Evolutionary conservation across 2,888 invertebrate genomes (phyloP).

Genomic region (Capitulum mitella): DNA sequence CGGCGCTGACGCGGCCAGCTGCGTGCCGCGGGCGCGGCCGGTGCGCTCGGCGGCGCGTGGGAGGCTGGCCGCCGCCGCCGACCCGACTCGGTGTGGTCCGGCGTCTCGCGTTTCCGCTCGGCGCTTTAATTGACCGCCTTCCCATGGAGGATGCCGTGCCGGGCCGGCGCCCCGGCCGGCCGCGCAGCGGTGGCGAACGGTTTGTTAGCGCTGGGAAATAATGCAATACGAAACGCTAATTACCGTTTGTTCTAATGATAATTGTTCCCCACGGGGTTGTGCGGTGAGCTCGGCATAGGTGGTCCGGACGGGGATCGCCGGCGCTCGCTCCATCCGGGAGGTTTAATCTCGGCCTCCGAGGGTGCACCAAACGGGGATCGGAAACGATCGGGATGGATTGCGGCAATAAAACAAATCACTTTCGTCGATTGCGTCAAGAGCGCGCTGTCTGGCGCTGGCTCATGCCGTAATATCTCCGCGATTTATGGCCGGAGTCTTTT

Average conservation of each 20-base stretch:
- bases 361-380: background rate
- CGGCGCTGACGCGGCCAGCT: background rate
- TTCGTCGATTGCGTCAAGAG: background rate
- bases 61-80: background rate
- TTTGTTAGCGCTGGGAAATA: background rate
- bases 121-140: conserved; percentile 8
- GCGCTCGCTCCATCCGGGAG: background rate
- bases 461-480: background rate
- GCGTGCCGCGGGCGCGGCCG: background rate
- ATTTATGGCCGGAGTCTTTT: background rate
- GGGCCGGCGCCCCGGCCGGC: background rate
- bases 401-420: background rate
- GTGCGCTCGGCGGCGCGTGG: background rate
- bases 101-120: background rate
- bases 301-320: background rate
- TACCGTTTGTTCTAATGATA: conserved; percentile 20
- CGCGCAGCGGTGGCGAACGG: background rate
- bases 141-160: background rate
- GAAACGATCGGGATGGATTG: conserved; percentile 1
- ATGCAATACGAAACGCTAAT: conserved; percentile 10
- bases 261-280: conserved; percentile 4
- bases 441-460: background rate
- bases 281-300: background rate
- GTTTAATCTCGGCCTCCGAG: background rate
- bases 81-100: background rate